phyloP scores from a whole-genome alignment of 1,140 invertebrate genomes.

The Anthonomus grandis region DNA sequence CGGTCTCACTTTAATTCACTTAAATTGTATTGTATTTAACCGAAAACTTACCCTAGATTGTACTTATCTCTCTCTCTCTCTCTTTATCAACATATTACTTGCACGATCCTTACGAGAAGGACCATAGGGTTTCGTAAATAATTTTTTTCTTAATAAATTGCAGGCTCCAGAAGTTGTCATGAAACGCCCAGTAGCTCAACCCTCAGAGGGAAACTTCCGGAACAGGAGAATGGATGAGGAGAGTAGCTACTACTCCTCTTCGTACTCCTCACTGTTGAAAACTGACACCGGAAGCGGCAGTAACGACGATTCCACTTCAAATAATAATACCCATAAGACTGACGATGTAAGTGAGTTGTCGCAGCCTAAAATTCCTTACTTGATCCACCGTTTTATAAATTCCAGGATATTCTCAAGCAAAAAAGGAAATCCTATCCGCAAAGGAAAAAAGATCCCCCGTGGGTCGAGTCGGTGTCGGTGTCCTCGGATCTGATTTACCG shows the following conservation, averaged over 20 bases:
- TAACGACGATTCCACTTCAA: constrained; percentile 43
- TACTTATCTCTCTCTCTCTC: too few relatives aligned
- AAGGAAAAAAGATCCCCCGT: constrained; percentile 58
- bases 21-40: too few relatives aligned
- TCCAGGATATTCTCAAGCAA: constrained; percentile 33
- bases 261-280: constrained; percentile 56
- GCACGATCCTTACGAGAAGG: neutral
- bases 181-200: constrained; percentile 1
- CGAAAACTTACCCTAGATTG: too few relatives aligned
- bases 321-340: constrained; percentile 34
- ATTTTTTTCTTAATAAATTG: too few relatives aligned
- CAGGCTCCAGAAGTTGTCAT: constrained; percentile 7
- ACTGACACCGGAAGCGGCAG: constrained; percentile 50
- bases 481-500: constrained; percentile 66
- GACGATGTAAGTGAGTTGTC: constrained; percentile 37
- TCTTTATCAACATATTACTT: too few relatives aligned
- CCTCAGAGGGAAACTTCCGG: constrained; percentile 5
- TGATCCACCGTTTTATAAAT: constrained; percentile 3
- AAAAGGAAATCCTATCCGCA: constrained; percentile 36
- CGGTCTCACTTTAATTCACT: too few relatives aligned
- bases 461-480: constrained; percentile 61
- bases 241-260: constrained; percentile 54
- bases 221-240: constrained; percentile 43
- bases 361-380: neutral
- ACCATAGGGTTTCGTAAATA: too few relatives aligned